Evolutionary conservation across 2,888 invertebrate species (phyloP), one percentile per base, ranked within the genome.

Genomic region (Leptinotarsa haldemani): DNA sequence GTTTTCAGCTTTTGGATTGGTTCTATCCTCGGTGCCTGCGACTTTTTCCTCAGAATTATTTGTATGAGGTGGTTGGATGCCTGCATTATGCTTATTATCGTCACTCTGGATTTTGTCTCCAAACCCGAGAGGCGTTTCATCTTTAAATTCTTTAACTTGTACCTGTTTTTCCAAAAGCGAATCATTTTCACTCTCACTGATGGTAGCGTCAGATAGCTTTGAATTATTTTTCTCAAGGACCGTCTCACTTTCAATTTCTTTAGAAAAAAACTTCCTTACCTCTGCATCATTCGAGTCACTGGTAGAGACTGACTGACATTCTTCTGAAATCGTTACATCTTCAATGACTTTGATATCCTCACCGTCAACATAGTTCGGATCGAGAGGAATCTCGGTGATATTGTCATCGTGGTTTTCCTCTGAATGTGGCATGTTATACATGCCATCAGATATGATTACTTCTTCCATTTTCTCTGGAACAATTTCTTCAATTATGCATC

Each of bases 401-500:
- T 58, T 66, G n/a, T 18, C 15, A 15, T 16, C 40, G 16, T 56
- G 56, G 4, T 22, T 56, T 56, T 25, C 56, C 4, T 61, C 61
- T 1, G 30, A 3, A 0, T 30, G n/a, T n/a, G 61, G 40, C 15
- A 16, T 30, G 18, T 68, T 25, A 47, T 12, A 40, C 2, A 15
- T 50, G 15, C 16, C 63, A 16, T 71, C 52, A 40, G 50, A 71
- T 74, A 65, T 63, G 5, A 64, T 75, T 47, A 67, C 65, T 63
- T 78, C 71, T 68, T 71, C 58, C 61, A 22, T 63, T 22, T 69
- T 63, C 63, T 75, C 69, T 63, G 69, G 68, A 52, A 78, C 70
- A 72, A 79, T 70, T 68, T 79, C 79, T 76, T 80, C 84, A 5
- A 82, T 78, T 69, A 83, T 77, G 78, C 83, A 84, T 72, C 84